Evolutionary conservation across 1,140 invertebrate species (phyloP).

Genomic region (Drosophila santomea): DNA sequence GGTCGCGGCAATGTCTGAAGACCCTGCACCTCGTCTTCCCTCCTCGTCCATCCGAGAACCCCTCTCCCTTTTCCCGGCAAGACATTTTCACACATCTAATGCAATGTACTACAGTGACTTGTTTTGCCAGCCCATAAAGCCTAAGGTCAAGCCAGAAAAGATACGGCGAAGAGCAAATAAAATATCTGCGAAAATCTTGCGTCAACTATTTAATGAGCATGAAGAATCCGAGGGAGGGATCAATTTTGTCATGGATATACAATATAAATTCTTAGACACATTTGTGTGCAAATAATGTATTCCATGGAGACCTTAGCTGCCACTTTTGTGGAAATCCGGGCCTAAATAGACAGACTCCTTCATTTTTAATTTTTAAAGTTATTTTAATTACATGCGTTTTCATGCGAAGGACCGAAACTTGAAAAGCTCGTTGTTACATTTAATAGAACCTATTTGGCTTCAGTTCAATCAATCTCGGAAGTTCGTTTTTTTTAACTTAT

Average conservation of each 20-base stretch:
- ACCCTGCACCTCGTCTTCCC: conserved; percentile 20
- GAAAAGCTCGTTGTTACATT: not conserved
- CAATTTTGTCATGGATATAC: conserved; percentile 51
- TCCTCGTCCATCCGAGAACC: conserved; percentile 14
- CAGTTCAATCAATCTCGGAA: too few relatives aligned
- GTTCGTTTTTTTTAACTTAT: too few relatives aligned
- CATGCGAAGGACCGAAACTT: not conserved
- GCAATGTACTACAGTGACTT: conserved; percentile 63
- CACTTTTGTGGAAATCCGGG: conserved; percentile 8
- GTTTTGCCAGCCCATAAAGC: conserved; percentile 70
- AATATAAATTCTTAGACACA: conserved; percentile 34
- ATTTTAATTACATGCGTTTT: too few relatives aligned
- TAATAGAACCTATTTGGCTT: too few relatives aligned
- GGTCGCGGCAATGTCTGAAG: conserved; percentile 39
- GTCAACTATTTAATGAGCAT: conserved; percentile 75
- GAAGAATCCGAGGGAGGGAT: conserved; percentile 47
- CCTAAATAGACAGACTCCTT: not conserved
- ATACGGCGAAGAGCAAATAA: conserved; percentile 23
- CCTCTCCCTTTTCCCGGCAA: conserved; percentile 29
- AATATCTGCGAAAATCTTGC: conserved; percentile 63
- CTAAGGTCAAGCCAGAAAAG: conserved; percentile 64
- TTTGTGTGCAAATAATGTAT: conserved; percentile 17
- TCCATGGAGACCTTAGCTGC: not conserved
- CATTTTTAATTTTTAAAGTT: too few relatives aligned
- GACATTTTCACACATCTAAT: conserved; percentile 76